Evolutionary conservation across 2,113 vertebrate genomes (phyloP).

Genomic region (Daubentonia madagascariensis): DNA sequence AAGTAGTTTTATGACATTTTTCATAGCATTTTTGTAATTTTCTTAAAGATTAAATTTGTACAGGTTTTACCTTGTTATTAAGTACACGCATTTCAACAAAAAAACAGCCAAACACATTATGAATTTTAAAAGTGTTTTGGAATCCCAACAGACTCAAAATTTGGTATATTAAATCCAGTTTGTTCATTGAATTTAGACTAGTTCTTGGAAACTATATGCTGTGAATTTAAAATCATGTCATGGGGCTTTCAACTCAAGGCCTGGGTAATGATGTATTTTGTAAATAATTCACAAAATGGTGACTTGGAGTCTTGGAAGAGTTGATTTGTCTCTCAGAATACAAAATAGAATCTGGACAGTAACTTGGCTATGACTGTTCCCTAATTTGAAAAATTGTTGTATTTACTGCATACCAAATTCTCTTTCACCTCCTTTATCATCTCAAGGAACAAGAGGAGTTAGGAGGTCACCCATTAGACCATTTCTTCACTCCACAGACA

Average conservation of each 20-base stretch:
- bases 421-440: background rate
- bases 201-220: slow-evolving; percentile 2
- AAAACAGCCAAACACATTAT: background rate
- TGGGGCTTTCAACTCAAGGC: background rate
- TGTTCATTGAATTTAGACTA: slow-evolving; percentile 10
- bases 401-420: background rate
- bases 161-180: slow-evolving; percentile 8
- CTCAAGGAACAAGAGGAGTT: background rate
- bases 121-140: background rate
- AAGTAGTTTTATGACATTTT: background rate
- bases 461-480: background rate
- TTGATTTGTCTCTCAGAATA: slow-evolving; percentile 45
- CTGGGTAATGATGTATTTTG: slow-evolving; percentile 42
- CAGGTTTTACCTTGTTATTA: slow-evolving; percentile 5
- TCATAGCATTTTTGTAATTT: slow-evolving; percentile 24
- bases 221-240: slow-evolving; percentile 26
- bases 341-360: slow-evolving; percentile 1
- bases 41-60: background rate
- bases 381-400: background rate
- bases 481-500: background rate
- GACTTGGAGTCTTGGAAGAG: background rate
- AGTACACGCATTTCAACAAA: background rate
- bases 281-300: slow-evolving; percentile 47
- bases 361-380: background rate
- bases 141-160: background rate